Base-by-base conservation (phyloP, 2,113 vertebrate species). In the Corydoras sp. region DNA sequence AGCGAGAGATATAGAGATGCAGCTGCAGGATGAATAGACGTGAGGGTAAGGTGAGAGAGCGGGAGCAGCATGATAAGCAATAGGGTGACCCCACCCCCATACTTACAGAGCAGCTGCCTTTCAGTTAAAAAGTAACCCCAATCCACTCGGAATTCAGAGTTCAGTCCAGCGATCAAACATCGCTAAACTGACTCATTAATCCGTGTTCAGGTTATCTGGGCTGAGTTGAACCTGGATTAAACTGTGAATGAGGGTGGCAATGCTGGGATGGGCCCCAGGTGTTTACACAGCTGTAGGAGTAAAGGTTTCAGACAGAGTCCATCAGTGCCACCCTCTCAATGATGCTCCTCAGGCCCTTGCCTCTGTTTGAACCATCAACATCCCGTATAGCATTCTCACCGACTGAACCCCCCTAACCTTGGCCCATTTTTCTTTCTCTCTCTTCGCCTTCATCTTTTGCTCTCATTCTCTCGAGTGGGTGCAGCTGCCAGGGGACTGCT, bases 271-370 rank as follows among this genome's bases (percentile, higher is more conserved):
- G 84, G 89, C 87, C 88, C 87, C 88, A 88, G 90, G 54, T 88
- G 83, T 84, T 86, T 85, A 88, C 78, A 76, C 82, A 89, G 87
- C 89, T 94, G 93, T 93, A 95, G 92, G 92, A 94, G 92, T 91
- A 91, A 79, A 66, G 63, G 64, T 70, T 43, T 69, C 35, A 73
- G 69, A 65, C 62, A 70, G 67, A 71, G 77, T 58, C 71, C 73
- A 76, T 70, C 73, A 61, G 50, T 66, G 54, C 56, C 63, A 66
- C 61, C 58, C 66, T 24, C 61, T 66, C 50, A 74, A 68, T 56
- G 50, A 53, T 51, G 29, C 69, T 71, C 58, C 58, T 55, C 63
- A 79, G 67, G 48, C 61, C 7, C 58, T 72, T 53, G 59, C 35
- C 43, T 76, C 50, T 70, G 56, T 65, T 61, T 54, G 56, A 71